A percentile compares a stretch with the other conserved stretches of the same genome.
Evolutionary conservation across 2,113 vertebrate species (phyloP).

Genomic region (Poecilia latipinna): DNA sequence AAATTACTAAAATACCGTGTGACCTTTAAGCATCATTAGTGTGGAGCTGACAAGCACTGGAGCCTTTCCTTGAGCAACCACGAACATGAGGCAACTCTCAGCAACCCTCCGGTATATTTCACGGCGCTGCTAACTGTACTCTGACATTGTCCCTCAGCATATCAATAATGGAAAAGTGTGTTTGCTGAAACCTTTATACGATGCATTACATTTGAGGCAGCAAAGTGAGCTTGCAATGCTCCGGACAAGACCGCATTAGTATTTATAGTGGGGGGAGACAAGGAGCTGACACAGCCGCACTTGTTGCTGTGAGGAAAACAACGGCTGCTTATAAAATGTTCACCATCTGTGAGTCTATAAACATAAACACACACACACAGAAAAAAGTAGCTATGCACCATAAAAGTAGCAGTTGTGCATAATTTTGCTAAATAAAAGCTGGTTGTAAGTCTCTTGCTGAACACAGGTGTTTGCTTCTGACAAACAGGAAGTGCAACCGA

Average conservation of each 20-base stretch:
- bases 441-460: no score
- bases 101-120: constrained; percentile 30
- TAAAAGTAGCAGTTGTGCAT: no score
- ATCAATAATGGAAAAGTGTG: constrained; percentile 28
- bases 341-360: constrained; percentile 4
- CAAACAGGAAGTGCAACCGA: no score
- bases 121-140: constrained; percentile 43
- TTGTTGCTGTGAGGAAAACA: constrained; percentile 9
- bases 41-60: constrained; percentile 28
- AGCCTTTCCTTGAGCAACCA: constrained; percentile 22
- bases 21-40: constrained; percentile 65
- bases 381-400: no score
- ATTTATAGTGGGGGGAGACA: constrained; percentile 50
- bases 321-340: neutral
- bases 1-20: constrained; percentile 54
- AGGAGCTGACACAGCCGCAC: neutral
- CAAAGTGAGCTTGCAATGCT: neutral
- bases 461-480: no score
- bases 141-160: constrained; percentile 27
- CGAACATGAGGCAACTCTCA: constrained; percentile 31
- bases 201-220: constrained; percentile 8
- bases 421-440: no score
- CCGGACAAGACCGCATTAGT: constrained; percentile 33
- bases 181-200: constrained; percentile 37
- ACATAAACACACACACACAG: neutral